phyloP scores from a whole-genome alignment of 2,113 vertebrate species.

The Chloroceryle aenea region DNA sequence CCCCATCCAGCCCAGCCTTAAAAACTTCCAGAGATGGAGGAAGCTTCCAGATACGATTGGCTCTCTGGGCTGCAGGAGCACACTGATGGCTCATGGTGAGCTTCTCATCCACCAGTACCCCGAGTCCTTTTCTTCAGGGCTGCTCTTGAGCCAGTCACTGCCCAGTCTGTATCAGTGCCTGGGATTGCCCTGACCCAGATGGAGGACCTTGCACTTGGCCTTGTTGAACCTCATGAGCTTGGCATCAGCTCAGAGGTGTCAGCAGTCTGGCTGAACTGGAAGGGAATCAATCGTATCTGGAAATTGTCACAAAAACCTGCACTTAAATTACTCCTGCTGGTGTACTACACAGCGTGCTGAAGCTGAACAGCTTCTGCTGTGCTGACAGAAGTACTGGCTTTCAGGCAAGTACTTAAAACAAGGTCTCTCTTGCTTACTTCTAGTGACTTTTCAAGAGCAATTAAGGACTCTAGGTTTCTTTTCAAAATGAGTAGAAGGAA shows the following conservation, averaged over 20 bases:
- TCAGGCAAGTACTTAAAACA: background rate
- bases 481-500: background rate
- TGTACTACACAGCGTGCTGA: background rate
- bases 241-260: background rate
- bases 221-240: too few relatives aligned
- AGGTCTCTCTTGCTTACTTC: background rate
- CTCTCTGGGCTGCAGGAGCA: too few relatives aligned
- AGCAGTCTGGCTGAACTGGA: background rate
- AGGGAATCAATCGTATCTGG: background rate
- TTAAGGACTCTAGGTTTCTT: background rate
- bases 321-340: conserved; percentile 4
- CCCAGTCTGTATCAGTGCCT: too few relatives aligned
- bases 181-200: too few relatives aligned
- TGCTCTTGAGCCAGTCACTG: too few relatives aligned
- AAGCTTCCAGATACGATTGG: too few relatives aligned
- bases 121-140: too few relatives aligned
- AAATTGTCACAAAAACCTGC: conserved; percentile 17
- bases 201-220: too few relatives aligned
- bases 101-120: too few relatives aligned
- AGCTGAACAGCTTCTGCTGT: background rate
- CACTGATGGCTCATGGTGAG: too few relatives aligned
- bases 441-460: background rate
- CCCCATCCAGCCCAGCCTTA: too few relatives aligned
- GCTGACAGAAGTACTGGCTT: background rate
- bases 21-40: too few relatives aligned